phyloP scores from a whole-genome alignment of 2,797 vertebrate species.

The Epinephelus malabaricus region DNA sequence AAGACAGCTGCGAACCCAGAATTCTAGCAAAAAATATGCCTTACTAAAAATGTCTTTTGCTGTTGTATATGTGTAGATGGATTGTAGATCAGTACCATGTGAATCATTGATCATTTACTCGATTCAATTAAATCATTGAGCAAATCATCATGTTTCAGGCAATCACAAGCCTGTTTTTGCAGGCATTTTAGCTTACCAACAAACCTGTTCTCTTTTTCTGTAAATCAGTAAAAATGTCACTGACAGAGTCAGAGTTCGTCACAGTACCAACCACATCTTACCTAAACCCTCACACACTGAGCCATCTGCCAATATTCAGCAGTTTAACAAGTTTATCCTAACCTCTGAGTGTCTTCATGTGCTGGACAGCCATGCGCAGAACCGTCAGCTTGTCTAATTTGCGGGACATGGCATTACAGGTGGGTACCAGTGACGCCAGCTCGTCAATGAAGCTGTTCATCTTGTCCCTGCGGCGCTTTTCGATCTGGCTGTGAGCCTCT shows the following conservation, averaged over 20 bases:
- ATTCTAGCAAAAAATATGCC: background rate
- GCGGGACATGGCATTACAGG: conserved; percentile 98
- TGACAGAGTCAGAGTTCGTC: background rate
- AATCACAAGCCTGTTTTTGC: no score
- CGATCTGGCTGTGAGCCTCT: conserved; percentile 98
- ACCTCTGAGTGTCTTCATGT: conserved; percentile 99
- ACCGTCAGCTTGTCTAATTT: conserved; percentile 98
- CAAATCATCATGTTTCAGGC: no score
- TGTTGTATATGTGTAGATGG: background rate
- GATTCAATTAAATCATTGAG: no score
- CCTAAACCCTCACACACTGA: no score
- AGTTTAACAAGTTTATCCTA: conserved; percentile 44
- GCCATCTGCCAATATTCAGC: no score
- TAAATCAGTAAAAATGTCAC: no score
- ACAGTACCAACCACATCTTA: no score
- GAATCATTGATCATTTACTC: background rate
- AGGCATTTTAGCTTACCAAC: no score
- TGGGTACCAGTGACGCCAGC: conserved; percentile 96
- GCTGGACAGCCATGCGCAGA: conserved; percentile 98
- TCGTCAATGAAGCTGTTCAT: conserved; percentile 99
- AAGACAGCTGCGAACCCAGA: no score
- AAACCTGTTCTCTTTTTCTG: no score
- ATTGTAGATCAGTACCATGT: background rate
- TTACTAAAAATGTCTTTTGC: background rate
- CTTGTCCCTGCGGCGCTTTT: conserved; percentile 96